Base-by-base conservation (phyloP, 1,140 invertebrate genomes). In the Meloidogyne hapla region DNA sequence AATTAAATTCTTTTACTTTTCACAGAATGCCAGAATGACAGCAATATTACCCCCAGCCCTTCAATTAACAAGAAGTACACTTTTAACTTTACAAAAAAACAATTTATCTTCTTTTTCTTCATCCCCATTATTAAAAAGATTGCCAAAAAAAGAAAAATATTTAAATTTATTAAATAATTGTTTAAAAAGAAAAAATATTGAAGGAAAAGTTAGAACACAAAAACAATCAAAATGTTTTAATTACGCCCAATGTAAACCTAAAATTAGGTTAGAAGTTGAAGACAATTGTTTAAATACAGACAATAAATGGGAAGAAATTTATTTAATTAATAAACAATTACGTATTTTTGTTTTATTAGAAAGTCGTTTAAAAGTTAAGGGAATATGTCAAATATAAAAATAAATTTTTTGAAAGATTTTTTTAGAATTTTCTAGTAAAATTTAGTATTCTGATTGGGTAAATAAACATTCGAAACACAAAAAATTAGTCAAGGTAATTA, bases 181-280 rank as follows among this genome's bases (percentile, higher is more conserved):
- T 63, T 33, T 73, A 21, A 21, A 56, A 56, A 56, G 18, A 6
- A 56, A 21, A 61, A 26, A 63, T 21, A 73, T 73, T 26, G 70
- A 73, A 62, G 70, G 56, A 28, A 48, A 18, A 26, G 70, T 73
- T 28, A 48, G 70, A 21, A 61, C 21, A 5, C 40, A 48, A 42
- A 61, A 63, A 38, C 42, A 13, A 18, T 73, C 70, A 15, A 73
- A 73, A 64, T 73, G 70, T n/a, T 73, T 73, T 62, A 73, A 73
- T 38, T 73, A 73, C 21, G 70, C 70, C 21, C 70, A 73, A 13
- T 73, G 70, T 26, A 38, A 38, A 21, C n/a, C 21, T 1, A 42
- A 73, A 63, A 42, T 73, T 42, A 21, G 23, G 15, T 38, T n/a
- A 28, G 28, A 63, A 23, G 10, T 28, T 63, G 70, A 71, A 61